These are phyloP conservation scores for Dromaius novaehollandiae DNA, from an alignment of 2,113 vertebrate species.

Conservation along the genomic window DNA sequence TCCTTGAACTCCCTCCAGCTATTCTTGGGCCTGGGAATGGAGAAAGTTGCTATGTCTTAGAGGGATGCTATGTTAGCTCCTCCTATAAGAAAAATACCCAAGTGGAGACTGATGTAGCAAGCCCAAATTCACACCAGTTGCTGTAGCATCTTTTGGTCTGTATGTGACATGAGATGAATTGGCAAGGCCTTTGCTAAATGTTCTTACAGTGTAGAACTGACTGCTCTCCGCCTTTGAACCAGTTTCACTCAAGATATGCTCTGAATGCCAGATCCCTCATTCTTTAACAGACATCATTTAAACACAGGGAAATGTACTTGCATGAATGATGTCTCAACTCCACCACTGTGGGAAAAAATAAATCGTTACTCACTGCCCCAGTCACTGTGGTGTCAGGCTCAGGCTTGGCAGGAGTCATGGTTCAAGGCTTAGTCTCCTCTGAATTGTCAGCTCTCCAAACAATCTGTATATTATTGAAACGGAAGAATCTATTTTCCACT, in stretches of 20 bases:
- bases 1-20: background rate
- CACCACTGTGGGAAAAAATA: constrained; percentile 26
- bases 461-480: background rate
- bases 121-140: background rate
- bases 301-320: background rate
- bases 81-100: background rate
- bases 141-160: background rate
- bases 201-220: background rate
- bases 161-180: background rate
- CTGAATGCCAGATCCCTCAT: background rate
- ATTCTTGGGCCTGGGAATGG: background rate
- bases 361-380: background rate
- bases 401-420: constrained; percentile 13
- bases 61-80: background rate
- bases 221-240: background rate
- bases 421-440: constrained; percentile 7
- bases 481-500: background rate
- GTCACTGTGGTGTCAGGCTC: background rate
- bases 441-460: constrained; percentile 36
- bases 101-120: background rate
- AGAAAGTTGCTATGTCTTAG: too few relatives aligned
- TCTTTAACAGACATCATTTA: background rate
- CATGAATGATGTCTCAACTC: background rate
- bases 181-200: background rate
- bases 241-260: background rate